Evolutionary conservation across 1,140 invertebrate genomes (phyloP), one percentile per base, ranked within the genome.

Genomic region (Aphelenchoides besseyi): DNA sequence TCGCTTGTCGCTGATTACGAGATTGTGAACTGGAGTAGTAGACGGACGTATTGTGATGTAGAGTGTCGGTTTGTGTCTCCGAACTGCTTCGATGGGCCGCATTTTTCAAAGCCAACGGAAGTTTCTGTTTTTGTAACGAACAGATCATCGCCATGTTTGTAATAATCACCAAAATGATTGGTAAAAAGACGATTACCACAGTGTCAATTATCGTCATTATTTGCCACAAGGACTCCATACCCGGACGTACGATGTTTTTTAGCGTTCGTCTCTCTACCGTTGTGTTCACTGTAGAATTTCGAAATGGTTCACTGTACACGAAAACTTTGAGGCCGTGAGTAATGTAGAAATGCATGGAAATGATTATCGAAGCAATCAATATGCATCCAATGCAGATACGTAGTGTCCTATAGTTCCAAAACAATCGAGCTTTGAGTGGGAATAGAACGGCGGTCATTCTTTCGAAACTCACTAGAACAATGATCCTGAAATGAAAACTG

Each of bases 391-490:
- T 61, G 37, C 80, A 37, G 32, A 57, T 33, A 23, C 35, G 41
- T 12, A 77, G 70, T 18, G 52, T 79, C 2, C 67, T 70, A 26
- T 36, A 74, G 18, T 74, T 80, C 76, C 77, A 78, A 70, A 78
- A 80, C 23, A 23, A 41, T 32, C 76, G 48, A 16, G 76, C 37
- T 35, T 62, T 69, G 9, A 78, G 57, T 5, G 76, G 76, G 18
- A 52, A 80, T 18, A 69, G 48, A 54, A 78, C 71, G 18, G 76
- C 76, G 26, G 55, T 73, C 70, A 80, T 73, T 16, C 76, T 69
- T 54, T 78, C 76, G 16, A 78, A 23, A 41, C 74, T 80, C 26
- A 78, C 78, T 30, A 78, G 35, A n/a, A 80, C 78, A 66, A 78
- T 80, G 36, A 80, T 41, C 76, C 76, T 78, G 35, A 75, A 75